A percentile compares a stretch with the other conserved stretches of the same genome.
Conservation (phyloP, 2,797 vertebrate species). For the Cyclopterus lumpus region DNA sequence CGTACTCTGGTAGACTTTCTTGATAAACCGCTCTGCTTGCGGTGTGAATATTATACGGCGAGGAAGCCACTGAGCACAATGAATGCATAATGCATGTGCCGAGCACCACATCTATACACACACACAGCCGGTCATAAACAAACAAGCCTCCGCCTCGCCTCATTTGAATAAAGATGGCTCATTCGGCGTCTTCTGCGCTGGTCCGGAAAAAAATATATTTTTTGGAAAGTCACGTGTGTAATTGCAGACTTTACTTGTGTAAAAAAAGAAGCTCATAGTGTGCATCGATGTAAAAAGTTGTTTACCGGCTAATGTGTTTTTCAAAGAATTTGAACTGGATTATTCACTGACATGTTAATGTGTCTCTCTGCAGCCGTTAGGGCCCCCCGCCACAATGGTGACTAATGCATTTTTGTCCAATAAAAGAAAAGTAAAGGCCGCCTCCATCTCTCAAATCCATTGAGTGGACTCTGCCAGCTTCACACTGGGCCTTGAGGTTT, state of each 20-base stretch:
- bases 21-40: conserved; percentile 66
- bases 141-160: conserved; percentile 31
- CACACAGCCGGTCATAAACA: conserved; percentile 41
- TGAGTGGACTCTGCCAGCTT: conserved; percentile 34
- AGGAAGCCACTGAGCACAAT: conserved; percentile 57
- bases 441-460: conserved; percentile 39
- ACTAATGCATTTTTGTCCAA: conserved; percentile 53
- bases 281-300: conserved; percentile 30
- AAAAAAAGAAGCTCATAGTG: conserved; percentile 21
- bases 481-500: conserved; percentile 36
- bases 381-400: conserved; percentile 25
- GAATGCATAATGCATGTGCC: conserved; percentile 67
- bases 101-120: conserved; percentile 47
- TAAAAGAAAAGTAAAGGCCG: conserved; percentile 38
- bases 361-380: conserved; percentile 44
- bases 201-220: neutral
- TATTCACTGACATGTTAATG: conserved; percentile 51
- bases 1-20: conserved; percentile 55
- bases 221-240: neutral
- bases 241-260: conserved; percentile 8
- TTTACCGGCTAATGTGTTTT: conserved; percentile 44
- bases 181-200: conserved; percentile 13
- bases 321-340: conserved; percentile 37
- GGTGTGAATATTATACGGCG: conserved; percentile 62
- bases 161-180: conserved; percentile 49